A percentile compares a stretch with the other conserved stretches of the same genome.
phyloP scores from a whole-genome alignment of 2,888 invertebrate species.

The Pterobdella sp. region DNA sequence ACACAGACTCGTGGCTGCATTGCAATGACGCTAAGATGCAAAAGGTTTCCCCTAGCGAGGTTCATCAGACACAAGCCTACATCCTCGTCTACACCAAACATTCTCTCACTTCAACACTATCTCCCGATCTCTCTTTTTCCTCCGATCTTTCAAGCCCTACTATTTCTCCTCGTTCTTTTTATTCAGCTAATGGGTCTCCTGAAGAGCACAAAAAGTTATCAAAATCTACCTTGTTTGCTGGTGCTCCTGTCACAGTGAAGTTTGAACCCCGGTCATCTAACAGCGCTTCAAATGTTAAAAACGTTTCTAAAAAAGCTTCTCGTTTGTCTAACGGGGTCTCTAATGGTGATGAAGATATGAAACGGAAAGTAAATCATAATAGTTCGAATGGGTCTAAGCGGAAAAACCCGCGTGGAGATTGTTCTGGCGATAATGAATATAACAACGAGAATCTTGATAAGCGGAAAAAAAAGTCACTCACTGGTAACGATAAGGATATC shows the following conservation, averaged over 20 bases:
- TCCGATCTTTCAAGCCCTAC: too few species aligned
- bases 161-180: background rate
- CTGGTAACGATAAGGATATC: background rate
- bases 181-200: background rate
- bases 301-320: background rate
- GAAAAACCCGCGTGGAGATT: background rate
- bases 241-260: too few species aligned
- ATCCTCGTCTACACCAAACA: slow-evolving; percentile 46
- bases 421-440: background rate
- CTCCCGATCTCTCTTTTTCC: background rate
- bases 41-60: slow-evolving; percentile 43
- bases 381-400: too few species aligned
- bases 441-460: background rate
- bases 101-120: slow-evolving; percentile 18
- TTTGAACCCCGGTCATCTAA: too few species aligned
- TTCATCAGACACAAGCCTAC: slow-evolving; percentile 47
- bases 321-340: background rate
- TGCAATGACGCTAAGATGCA: slow-evolving; percentile 49
- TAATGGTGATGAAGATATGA: too few species aligned
- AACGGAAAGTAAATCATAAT: too few species aligned
- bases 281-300: too few species aligned
- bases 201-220: too few species aligned
- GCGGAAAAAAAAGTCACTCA: background rate
- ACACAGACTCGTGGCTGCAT: slow-evolving; percentile 48
- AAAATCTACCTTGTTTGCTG: too few species aligned